phyloP scores from a whole-genome alignment of 2,797 vertebrate genomes.

The Pseudochromis fuscus region DNA sequence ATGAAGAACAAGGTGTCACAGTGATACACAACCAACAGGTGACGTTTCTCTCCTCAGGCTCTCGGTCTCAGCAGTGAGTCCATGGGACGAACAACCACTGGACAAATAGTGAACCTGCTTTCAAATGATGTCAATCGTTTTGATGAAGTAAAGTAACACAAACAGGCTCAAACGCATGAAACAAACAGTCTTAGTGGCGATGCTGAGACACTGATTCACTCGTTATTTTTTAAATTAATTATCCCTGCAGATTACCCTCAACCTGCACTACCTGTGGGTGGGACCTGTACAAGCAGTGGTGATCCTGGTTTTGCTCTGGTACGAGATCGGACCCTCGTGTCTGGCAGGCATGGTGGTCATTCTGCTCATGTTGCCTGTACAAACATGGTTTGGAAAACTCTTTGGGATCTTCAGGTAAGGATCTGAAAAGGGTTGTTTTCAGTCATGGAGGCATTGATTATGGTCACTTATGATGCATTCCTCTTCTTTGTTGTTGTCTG shows the following conservation, averaged over 20 bases:
- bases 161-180: neutral
- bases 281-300: conserved; percentile 90
- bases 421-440: neutral
- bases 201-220: no score
- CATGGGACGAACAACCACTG: conserved; percentile 92
- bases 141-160: conserved; percentile 87
- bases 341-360: conserved; percentile 90
- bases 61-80: conserved; percentile 89
- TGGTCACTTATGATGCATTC: no score
- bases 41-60: conserved; percentile 79
- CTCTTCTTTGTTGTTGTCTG: neutral
- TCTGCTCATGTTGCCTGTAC: conserved; percentile 89
- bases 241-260: conserved; percentile 86
- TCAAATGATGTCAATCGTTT: conserved; percentile 96
- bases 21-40: neutral
- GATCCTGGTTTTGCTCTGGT: conserved; percentile 90
- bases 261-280: conserved; percentile 93
- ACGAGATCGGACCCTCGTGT: conserved; percentile 91
- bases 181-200: no score
- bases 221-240: neutral
- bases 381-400: conserved; percentile 90
- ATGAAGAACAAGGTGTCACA: neutral
- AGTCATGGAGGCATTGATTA: no score
- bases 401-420: conserved; percentile 91
- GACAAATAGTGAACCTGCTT: conserved; percentile 95